A percentile compares a stretch with the other conserved stretches of the same genome.
Evolutionary conservation across 2,797 vertebrate species (phyloP).

Genomic region (Cossypha heuglini): DNA sequence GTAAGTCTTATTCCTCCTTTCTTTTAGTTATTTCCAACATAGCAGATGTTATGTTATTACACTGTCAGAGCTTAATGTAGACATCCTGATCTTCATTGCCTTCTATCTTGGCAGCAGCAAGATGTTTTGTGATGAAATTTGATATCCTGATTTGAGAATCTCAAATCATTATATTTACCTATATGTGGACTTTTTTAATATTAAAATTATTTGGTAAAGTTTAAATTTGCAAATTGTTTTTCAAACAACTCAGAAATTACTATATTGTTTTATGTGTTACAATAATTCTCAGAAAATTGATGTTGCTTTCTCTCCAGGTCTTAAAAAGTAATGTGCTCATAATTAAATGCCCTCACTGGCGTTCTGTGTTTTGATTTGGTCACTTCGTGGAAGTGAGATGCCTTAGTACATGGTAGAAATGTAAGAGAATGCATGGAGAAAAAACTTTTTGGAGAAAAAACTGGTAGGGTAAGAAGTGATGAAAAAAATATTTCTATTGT

Average conservation of each 20-base stretch:
- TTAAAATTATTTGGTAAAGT: background rate
- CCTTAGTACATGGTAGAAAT: background rate
- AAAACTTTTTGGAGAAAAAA: background rate
- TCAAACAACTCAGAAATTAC: background rate
- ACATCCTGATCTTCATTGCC: background rate
- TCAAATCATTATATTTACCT: background rate
- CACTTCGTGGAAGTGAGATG: accelerated
- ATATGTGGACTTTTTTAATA: background rate
- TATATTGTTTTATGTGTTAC: background rate
- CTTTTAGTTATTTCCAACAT: background rate
- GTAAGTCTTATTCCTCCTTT: background rate
- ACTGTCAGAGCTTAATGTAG: background rate
- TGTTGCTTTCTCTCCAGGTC: background rate
- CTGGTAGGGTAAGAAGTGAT: background rate
- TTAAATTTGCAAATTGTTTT: background rate
- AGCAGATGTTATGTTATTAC: background rate
- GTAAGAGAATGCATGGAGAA: background rate
- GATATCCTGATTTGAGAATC: background rate
- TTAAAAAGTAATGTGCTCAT: background rate
- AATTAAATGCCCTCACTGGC: background rate
- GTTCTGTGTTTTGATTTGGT: background rate
- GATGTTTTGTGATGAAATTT: background rate
- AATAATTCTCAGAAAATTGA: background rate
- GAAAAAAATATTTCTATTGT: background rate
- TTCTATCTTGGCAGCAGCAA: background rate